Percentiles rank a stretch among this genome's conserved stretches.
Conservation (phyloP, 2,113 vertebrate species). For the Arvicanthis niloticus region DNA sequence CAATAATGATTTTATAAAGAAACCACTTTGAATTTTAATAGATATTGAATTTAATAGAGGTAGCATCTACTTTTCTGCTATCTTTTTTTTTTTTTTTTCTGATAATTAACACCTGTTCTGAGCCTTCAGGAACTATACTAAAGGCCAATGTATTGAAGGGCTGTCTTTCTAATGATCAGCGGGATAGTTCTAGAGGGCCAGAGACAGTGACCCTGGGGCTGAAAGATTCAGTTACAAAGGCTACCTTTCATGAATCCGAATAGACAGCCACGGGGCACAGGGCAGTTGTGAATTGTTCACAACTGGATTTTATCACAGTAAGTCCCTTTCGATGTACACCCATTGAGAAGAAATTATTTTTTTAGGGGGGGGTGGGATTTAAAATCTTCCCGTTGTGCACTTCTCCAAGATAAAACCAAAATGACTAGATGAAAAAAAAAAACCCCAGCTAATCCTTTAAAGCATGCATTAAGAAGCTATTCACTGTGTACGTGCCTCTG, state of each 20-base stretch:
- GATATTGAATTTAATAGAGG: conserved; percentile 76
- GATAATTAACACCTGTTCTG: conserved; percentile 85
- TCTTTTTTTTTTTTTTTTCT: conserved; percentile 72
- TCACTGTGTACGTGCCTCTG: not conserved
- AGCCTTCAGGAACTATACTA: conserved; percentile 81
- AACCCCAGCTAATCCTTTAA: conserved; percentile 56
- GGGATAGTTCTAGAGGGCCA: conserved; percentile 79
- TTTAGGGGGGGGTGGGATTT: not conserved
- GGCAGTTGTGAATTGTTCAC: conserved; percentile 73
- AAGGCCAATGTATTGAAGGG: conserved; percentile 74
- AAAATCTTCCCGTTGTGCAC: conserved; percentile 23
- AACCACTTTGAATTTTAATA: conserved; percentile 71
- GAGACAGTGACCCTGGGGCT: conserved; percentile 79
- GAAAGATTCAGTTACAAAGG: conserved; percentile 87
- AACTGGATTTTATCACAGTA: conserved; percentile 87
- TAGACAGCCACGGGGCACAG: conserved; percentile 83
- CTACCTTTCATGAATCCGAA: conserved; percentile 87
- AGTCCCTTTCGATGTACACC: conserved; percentile 70
- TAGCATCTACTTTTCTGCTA: conserved; percentile 80
- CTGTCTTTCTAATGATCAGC: conserved; percentile 72
- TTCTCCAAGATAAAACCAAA: conserved; percentile 60
- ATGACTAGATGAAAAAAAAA: conserved; percentile 62
- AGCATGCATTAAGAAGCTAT: conserved; percentile 31
- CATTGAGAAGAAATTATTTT: conserved; percentile 61
- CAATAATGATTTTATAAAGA: not conserved